Percentiles rank a stretch among this genome's conserved stretches.
Evolutionary conservation across 2,797 vertebrate genomes (phyloP).

Genomic region (Pagetopsis macropterus): DNA sequence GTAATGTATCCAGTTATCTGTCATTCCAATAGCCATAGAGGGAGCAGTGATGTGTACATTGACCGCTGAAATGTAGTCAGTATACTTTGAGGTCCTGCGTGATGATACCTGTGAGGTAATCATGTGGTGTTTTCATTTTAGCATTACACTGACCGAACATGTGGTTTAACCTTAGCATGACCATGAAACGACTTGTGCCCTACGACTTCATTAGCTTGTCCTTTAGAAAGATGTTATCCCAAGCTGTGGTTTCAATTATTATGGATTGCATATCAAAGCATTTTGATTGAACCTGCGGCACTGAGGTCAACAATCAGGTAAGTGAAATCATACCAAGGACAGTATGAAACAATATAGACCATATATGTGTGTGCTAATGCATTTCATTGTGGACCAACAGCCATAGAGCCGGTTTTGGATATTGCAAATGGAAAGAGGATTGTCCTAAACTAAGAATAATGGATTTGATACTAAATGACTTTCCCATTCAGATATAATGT

Average conservation of each 20-base stretch:
- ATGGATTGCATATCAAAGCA: conserved; percentile 33
- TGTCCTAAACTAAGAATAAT: conserved; percentile 6
- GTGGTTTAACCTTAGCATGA: conserved; percentile 32
- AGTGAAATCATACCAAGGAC: conserved; percentile 46
- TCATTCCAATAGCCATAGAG: not conserved
- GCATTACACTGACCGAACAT: conserved; percentile 15
- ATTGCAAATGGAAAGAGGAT: not conserved
- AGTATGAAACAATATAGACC: not conserved
- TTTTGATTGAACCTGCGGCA: conserved; percentile 37
- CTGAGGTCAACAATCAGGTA: conserved; percentile 10
- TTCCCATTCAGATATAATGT: conserved; percentile 12
- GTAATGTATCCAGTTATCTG: not conserved
- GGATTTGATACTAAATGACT: conserved; percentile 19
- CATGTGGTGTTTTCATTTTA: conserved; percentile 6
- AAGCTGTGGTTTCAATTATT: conserved; percentile 38
- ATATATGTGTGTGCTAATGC: not conserved
- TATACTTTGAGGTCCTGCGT: conserved; percentile 1
- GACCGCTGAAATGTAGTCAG: not conserved
- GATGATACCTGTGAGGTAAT: not conserved
- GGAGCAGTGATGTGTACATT: not conserved
- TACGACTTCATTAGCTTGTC: conserved; percentile 15
- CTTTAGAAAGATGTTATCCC: conserved; percentile 30
- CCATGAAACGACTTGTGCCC: conserved; percentile 22
- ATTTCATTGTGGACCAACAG: not conserved
- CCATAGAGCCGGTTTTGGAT: not conserved